Percentiles rank a stretch among this genome's conserved stretches.
These are phyloP conservation scores for Tipula confusa DNA, from an alignment of 2,888 invertebrate genomes.

Conservation along the genomic window DNA sequence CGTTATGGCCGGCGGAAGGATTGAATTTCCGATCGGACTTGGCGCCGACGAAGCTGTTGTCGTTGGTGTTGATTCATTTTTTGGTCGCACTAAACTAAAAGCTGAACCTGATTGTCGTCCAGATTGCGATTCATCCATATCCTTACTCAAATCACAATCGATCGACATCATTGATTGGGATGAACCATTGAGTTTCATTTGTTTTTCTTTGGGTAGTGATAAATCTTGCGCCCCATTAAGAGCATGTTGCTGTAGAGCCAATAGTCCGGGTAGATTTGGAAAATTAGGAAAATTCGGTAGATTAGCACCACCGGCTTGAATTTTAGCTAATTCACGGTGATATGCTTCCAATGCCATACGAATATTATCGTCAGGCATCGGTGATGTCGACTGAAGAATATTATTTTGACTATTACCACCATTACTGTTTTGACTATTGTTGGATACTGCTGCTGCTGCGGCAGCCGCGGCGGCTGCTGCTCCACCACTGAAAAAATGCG, in stretches of 20 bases:
- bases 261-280: slow-evolving; percentile 59
- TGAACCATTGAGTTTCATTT: slow-evolving; percentile 51
- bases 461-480: slow-evolving; percentile 38
- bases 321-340: slow-evolving; percentile 86
- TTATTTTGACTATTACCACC: neutral
- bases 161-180: slow-evolving; percentile 44
- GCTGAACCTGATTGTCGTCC: slow-evolving; percentile 57
- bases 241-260: slow-evolving; percentile 73
- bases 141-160: slow-evolving; percentile 57
- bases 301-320: slow-evolving; percentile 61
- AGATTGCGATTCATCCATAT: slow-evolving; percentile 49
- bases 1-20: slow-evolving; percentile 77
- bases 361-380: slow-evolving; percentile 73
- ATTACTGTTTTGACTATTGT: neutral
- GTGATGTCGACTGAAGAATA: slow-evolving; percentile 43
- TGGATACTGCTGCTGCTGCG: slow-evolving; percentile 20
- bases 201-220: slow-evolving; percentile 74
- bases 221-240: slow-evolving; percentile 75
- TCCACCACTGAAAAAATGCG: slow-evolving; percentile 71
- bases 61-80: slow-evolving; percentile 70
- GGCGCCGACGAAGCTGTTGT: slow-evolving; percentile 69
- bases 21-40: slow-evolving; percentile 79
- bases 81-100: slow-evolving; percentile 82
- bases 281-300: slow-evolving; percentile 55
- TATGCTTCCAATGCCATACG: slow-evolving; percentile 86